These are phyloP conservation scores for Lethrus apterus DNA, from an alignment of 1,140 invertebrate species.

Conservation along the genomic window DNA sequence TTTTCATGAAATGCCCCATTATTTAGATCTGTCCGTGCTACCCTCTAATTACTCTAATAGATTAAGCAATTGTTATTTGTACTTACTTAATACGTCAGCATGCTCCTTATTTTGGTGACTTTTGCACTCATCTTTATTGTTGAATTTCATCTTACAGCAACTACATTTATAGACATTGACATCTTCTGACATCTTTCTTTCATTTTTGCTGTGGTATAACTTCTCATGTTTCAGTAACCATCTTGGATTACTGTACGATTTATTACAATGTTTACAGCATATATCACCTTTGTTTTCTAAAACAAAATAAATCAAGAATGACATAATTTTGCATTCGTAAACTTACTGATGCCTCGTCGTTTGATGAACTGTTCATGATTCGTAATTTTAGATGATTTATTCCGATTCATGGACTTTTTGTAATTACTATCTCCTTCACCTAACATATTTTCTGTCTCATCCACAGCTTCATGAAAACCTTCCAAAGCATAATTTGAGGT, in stretches of 20 bases:
- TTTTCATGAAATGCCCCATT: too few species aligned
- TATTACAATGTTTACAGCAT: conserved; percentile 20
- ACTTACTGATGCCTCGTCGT: not conserved
- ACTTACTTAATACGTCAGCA: conserved; percentile 34
- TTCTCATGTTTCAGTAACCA: conserved; percentile 23
- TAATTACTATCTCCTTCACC: too few species aligned
- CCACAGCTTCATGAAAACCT: too few species aligned
- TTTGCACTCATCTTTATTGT: conserved; percentile 37
- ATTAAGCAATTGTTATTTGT: not conserved
- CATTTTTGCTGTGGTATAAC: conserved; percentile 2
- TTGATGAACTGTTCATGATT: too few species aligned
- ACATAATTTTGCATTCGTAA: not conserved
- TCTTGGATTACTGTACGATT: conserved; percentile 15
- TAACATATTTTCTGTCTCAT: too few species aligned
- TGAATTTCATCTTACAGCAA: conserved; percentile 39
- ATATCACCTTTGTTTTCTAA: not conserved
- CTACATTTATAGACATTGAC: conserved; percentile 35
- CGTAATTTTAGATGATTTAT: too few species aligned
- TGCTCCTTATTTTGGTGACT: conserved; percentile 37
- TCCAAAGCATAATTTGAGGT: too few species aligned
- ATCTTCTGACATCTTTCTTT: conserved; percentile 3
- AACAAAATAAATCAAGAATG: not conserved
- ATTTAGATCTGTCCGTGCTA: too few species aligned
- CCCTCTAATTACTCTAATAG: too few species aligned
- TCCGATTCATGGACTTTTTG: too few species aligned